Conservation (phyloP, 2,797 vertebrate genomes). For the Bradypodion pumilum region DNA sequence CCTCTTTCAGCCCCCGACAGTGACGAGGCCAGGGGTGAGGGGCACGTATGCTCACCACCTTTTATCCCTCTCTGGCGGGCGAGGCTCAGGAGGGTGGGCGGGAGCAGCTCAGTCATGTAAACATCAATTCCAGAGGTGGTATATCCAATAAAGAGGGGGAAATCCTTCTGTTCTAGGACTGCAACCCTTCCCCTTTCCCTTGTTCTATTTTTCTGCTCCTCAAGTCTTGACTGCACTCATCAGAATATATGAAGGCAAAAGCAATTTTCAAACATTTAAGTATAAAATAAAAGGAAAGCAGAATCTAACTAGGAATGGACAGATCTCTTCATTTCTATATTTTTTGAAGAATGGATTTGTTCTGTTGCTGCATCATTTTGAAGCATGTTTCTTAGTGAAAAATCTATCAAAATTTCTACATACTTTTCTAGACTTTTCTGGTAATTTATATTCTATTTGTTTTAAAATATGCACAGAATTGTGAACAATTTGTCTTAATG, state of each 20-base stretch:
- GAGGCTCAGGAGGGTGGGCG: too few relatives aligned
- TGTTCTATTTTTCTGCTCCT: neutral
- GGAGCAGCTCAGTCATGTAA: neutral
- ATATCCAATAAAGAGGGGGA: neutral
- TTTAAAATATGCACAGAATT: neutral
- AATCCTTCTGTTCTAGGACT: neutral
- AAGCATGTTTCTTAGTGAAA: neutral
- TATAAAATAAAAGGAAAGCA: neutral
- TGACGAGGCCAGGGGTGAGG: too few relatives aligned
- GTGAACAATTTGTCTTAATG: neutral
- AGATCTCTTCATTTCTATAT: neutral
- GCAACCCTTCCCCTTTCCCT: too few relatives aligned
- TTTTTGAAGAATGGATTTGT: neutral
- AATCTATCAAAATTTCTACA: neutral
- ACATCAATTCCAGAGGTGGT: neutral
- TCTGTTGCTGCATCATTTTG: neutral
- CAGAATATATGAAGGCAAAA: neutral
- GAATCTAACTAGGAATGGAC: conserved; percentile 9
- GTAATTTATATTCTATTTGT: neutral
- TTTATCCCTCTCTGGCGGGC: too few relatives aligned
- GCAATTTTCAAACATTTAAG: neutral
- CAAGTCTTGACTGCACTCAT: neutral
- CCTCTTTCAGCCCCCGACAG: too few relatives aligned
- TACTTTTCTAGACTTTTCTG: neutral
- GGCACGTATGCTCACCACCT: too few relatives aligned